Base-by-base conservation (phyloP, 2,888 invertebrate species). In the Conus canariensis region DNA sequence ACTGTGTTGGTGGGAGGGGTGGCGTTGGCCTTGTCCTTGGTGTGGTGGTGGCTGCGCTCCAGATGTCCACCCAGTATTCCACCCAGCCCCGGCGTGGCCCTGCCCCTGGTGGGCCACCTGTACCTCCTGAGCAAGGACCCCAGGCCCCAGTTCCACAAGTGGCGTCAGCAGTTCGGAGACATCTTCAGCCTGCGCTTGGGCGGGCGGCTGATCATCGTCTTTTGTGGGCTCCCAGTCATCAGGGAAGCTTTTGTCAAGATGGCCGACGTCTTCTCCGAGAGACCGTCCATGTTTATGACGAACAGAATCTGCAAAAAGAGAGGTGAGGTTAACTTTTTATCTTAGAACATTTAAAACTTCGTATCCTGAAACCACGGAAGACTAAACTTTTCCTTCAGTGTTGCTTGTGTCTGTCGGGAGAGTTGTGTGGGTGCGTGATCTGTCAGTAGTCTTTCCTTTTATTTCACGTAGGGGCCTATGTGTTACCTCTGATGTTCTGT, bases 71-170 rank as follows among this genome's bases (percentile, higher is more conserved):
- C 22, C 9, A 22, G 56, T 22, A 5, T 85, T 25, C 85, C 83
- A 64, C 59, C 85, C 85, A 14, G 60, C 22, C 14, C 85, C 85
- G 12, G 22, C 30, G 19, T 59, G 14, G 7, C 85, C 85, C 85
- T 85, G 59, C 85, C 85, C 59, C 60, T 85, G 14, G 9, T 85
- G 59, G 85, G 85, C 22, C 85, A 85, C 60, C 85, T 85, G n/a
- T 60, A 25, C 59, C 60, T 85, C 4, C 9, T 85, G 59, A 60
- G 59, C 60, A 59, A 25, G 60, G 85, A 85, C 60, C 85, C 85
- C 60, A 22, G 85, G 10, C 56, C 85, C 25, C 25, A 59, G 60
- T 60, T 85, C 25, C 22, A 12, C 59, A n/a, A 58, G 85, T 85
- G 85, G 85, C 85, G 85, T 0, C 25, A 25, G 22, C 59, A 10